Conservation (phyloP, 2,888 invertebrate species). For the Pardosa pseudoannulata region DNA sequence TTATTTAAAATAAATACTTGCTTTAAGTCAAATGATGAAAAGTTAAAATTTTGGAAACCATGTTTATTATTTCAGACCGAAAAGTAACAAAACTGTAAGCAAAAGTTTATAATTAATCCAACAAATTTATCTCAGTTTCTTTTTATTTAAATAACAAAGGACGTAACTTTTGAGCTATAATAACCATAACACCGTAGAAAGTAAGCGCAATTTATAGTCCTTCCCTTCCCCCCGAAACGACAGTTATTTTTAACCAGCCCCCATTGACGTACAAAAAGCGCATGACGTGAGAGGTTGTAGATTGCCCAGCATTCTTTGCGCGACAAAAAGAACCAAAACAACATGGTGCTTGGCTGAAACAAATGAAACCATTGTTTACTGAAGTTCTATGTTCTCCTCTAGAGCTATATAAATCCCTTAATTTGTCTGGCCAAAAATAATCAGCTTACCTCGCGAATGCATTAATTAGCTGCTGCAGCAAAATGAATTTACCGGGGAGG, state of each 20-base stretch:
- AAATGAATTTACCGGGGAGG: slow-evolving; percentile 11
- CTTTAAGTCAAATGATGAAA: too few relatives aligned
- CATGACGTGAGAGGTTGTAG: slow-evolving; percentile 25
- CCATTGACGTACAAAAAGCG: slow-evolving; percentile 19
- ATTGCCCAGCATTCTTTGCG: slow-evolving; percentile 30
- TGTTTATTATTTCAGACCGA: too few relatives aligned
- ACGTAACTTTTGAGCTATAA: too few relatives aligned
- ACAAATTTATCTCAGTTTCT: too few relatives aligned
- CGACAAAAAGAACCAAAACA: slow-evolving; percentile 5
- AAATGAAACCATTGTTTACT: slow-evolving; percentile 39
- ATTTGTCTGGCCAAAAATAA: slow-evolving; percentile 35
- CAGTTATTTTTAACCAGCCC: slow-evolving; percentile 20
- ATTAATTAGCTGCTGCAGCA: slow-evolving; percentile 17
- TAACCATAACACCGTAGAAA: too few relatives aligned
- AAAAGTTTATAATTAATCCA: too few relatives aligned
- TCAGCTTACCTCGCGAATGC: slow-evolving; percentile 16
- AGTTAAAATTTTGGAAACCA: too few relatives aligned
- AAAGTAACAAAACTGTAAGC: too few relatives aligned
- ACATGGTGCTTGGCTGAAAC: slow-evolving; percentile 22
- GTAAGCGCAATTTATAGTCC: neutral
- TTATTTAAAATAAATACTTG: too few relatives aligned
- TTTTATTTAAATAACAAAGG: too few relatives aligned
- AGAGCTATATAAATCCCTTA: slow-evolving; percentile 28
- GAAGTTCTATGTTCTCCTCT: slow-evolving; percentile 15
- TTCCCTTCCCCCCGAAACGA: neutral